phyloP scores from a whole-genome alignment of 2,888 invertebrate genomes.

The Cremastinae sp. region DNA sequence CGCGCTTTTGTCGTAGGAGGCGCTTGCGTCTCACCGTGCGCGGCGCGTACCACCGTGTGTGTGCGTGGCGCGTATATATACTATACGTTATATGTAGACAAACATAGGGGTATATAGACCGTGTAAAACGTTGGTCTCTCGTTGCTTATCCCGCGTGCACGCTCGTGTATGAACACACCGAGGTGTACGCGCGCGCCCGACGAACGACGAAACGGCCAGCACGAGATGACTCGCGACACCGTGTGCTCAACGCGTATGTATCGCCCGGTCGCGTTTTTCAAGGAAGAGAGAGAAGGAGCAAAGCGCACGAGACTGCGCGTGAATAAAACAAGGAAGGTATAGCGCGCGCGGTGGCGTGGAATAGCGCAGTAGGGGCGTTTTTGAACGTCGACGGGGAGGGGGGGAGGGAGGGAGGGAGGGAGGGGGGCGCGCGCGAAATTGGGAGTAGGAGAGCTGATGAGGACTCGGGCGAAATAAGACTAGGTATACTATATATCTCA shows the following conservation, averaged over 20 bases:
- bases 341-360: constrained; percentile 6
- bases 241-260: constrained; percentile 10
- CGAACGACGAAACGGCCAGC: constrained; percentile 7
- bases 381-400: constrained; percentile 1
- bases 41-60: not conserved
- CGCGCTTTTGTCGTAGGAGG: constrained; percentile 27
- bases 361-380: constrained; percentile 30
- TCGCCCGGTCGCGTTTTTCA: not conserved
- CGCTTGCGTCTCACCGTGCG: constrained; percentile 24
- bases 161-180: constrained; percentile 50
- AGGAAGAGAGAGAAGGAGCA: not conserved
- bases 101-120: not conserved
- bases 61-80: not conserved
- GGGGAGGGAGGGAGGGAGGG: constrained; percentile 8
- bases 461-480: not conserved
- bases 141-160: constrained; percentile 43
- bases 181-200: constrained; percentile 36
- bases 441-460: not conserved
- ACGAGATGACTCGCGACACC: constrained; percentile 10
- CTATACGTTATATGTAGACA: not conserved
- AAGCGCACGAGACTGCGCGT: constrained; percentile 1
- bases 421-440: constrained; percentile 4
- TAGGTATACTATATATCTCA: no score
- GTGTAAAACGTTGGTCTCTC: constrained; percentile 16
- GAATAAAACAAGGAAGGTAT: constrained; percentile 35